Conservation (phyloP, 2,113 vertebrate species). For the Cyprinodon brontotheroides region DNA sequence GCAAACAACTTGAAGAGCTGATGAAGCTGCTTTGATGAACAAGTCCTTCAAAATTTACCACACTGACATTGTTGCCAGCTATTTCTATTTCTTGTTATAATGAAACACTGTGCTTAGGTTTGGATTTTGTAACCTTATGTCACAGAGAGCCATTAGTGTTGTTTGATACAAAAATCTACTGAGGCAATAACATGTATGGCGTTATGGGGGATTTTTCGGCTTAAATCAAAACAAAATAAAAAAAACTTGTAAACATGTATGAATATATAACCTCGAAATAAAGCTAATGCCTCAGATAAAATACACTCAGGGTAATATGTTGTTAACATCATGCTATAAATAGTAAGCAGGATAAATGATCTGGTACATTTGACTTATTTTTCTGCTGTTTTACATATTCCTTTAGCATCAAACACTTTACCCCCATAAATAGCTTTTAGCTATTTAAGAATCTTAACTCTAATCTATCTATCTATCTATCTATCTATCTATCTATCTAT, state of each 20-base stretch:
- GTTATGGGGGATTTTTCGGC: constrained; percentile 56
- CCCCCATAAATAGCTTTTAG: no score
- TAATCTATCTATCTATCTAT: no score
- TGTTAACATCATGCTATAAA: neutral
- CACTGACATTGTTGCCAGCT: constrained; percentile 46
- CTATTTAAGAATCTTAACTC: no score
- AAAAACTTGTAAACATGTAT: constrained; percentile 56
- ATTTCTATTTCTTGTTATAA: constrained; percentile 42
- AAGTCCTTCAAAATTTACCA: constrained; percentile 42
- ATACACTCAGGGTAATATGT: constrained; percentile 25
- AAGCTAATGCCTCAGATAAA: constrained; percentile 41
- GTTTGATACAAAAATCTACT: constrained; percentile 36
- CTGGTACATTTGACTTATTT: no score
- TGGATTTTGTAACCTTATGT: constrained; percentile 55
- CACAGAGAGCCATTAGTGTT: constrained; percentile 42
- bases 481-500: no score
- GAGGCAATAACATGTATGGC: constrained; percentile 55
- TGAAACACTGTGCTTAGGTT: constrained; percentile 55
- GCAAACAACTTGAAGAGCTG: constrained; percentile 56
- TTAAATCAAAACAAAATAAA: constrained; percentile 44
- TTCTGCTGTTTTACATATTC: no score
- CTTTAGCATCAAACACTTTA: neutral
- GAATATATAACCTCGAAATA: constrained; percentile 54
- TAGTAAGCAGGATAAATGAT: neutral
- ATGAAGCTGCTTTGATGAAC: constrained; percentile 51